Conservation (phyloP, 1,140 invertebrate species). For the Musca domestica region DNA sequence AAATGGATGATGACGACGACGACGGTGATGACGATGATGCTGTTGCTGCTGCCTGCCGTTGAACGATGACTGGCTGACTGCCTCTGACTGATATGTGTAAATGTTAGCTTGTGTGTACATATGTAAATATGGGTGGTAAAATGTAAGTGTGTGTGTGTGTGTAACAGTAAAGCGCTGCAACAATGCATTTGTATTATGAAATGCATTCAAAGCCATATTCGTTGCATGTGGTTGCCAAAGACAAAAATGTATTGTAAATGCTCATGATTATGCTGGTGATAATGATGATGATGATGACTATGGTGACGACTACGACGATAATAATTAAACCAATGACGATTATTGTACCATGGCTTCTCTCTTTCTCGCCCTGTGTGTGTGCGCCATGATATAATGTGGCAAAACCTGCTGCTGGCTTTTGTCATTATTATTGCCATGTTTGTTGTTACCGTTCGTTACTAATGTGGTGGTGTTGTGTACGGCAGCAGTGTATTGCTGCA, state of each 20-base stretch:
- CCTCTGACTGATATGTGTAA: too few relatives aligned
- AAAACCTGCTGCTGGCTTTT: background rate
- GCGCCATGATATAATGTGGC: too few relatives aligned
- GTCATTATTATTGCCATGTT: background rate
- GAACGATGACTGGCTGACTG: too few relatives aligned
- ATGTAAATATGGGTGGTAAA: too few relatives aligned
- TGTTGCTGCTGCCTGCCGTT: too few relatives aligned
- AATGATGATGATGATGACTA: constrained; percentile 2
- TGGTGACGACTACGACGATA: background rate
- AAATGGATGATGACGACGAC: background rate
- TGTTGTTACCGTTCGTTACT: background rate
- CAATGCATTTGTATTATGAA: background rate
- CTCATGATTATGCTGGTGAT: background rate
- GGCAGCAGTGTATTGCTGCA: background rate
- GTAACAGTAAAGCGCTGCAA: background rate
- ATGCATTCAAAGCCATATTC: background rate
- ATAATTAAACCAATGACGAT: too few relatives aligned
- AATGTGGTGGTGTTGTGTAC: background rate
- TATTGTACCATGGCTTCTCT: too few relatives aligned
- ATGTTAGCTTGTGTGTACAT: too few relatives aligned
- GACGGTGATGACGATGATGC: background rate
- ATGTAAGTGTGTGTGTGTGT: too few relatives aligned
- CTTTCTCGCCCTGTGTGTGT: too few relatives aligned
- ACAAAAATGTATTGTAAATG: background rate
- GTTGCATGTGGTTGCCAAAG: background rate